Evolutionary conservation across 1,140 invertebrate genomes (phyloP), one percentile per base, ranked within the genome.

Genomic region (Chelonus insularis): DNA sequence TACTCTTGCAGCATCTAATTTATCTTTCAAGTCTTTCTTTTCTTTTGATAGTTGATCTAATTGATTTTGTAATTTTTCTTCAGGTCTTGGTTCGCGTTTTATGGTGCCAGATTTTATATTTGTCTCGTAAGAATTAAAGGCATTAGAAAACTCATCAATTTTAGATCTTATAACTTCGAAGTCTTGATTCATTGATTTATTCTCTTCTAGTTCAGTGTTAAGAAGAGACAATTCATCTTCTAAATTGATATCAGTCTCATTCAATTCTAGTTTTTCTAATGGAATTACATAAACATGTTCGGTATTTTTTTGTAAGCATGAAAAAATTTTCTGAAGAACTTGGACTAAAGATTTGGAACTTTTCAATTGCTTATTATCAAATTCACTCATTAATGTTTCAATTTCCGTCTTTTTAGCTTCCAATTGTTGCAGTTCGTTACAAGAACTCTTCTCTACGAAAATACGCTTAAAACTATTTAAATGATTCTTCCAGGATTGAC

Each of bases 21-120:
- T 78, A 4, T 69, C 70, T 43, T 72, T 72, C n/a, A 79, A 21
- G 21, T 77, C 64, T 59, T 70, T 73, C 8, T 62, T 72, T 51
- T 79, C 74, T 51, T 72, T 75, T 1, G 8, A 66, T 0, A 76
- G 14, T 18, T 68, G 62, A 16, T 74, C 68, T 9, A 78, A 37
- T 23, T 77, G 67, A 3, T 37, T 41, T 16, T 71, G 72, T 37
- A 76, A 45, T 34, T 73, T 73, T 12, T 77, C 71, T 23, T 77
- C 70, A 11, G 32, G n/a, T 8, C 67, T 54, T 9, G 57, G 52
- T 36, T 73, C 68, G 29, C 64, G 51, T 56, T 76, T 77, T 4
- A 70, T 60, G 37, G 66, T 34, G 0, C 69, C 63, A 16, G 41
- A 63, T 41, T 70, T 70, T 7, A 72, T 20, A 18, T 48, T 62